Percentiles rank a stretch among this genome's conserved stretches.
phyloP scores from a whole-genome alignment of 2,888 invertebrate genomes.

The Amphipyra berbera region DNA sequence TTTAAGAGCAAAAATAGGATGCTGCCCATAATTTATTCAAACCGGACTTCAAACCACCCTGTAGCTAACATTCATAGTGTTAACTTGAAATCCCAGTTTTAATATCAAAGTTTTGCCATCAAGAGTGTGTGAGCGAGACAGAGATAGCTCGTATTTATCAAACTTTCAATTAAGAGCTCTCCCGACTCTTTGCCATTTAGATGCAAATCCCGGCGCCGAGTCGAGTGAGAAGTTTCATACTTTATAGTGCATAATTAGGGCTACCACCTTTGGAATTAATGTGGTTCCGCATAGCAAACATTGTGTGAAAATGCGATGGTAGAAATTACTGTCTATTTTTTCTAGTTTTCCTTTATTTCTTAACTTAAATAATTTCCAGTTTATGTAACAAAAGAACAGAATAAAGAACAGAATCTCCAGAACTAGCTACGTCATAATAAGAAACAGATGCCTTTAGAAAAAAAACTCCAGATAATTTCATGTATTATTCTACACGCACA shows the following conservation, averaged over 20 bases:
- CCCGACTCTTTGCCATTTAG: conserved; percentile 79
- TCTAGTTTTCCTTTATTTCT: background rate
- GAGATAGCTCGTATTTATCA: conserved; percentile 71
- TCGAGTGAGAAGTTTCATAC: conserved; percentile 67
- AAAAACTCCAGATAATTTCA: too few species aligned
- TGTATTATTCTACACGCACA: too few species aligned
- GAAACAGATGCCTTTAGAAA: too few species aligned
- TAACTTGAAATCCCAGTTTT: conserved; percentile 63
- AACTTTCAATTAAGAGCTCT: conserved; percentile 84
- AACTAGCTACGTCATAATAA: too few species aligned
- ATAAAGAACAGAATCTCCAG: too few species aligned
- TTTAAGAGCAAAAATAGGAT: background rate
- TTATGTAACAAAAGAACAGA: too few species aligned
- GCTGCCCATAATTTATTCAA: conserved; percentile 35
- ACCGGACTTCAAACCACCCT: conserved; percentile 13
- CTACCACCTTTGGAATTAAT: conserved; percentile 47
- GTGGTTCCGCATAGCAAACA: conserved; percentile 35
- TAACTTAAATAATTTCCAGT: too few species aligned
- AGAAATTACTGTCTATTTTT: conserved; percentile 12
- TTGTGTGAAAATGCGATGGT: conserved; percentile 18
- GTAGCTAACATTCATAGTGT: conserved; percentile 49
- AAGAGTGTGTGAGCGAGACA: conserved; percentile 43
- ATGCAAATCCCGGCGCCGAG: conserved; percentile 77
- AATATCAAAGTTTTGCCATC: conserved; percentile 64
- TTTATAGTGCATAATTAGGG: conserved; percentile 64